These are phyloP conservation scores for Mercenaria mercenaria DNA, from an alignment of 1,140 invertebrate species.

Conservation along the genomic window DNA sequence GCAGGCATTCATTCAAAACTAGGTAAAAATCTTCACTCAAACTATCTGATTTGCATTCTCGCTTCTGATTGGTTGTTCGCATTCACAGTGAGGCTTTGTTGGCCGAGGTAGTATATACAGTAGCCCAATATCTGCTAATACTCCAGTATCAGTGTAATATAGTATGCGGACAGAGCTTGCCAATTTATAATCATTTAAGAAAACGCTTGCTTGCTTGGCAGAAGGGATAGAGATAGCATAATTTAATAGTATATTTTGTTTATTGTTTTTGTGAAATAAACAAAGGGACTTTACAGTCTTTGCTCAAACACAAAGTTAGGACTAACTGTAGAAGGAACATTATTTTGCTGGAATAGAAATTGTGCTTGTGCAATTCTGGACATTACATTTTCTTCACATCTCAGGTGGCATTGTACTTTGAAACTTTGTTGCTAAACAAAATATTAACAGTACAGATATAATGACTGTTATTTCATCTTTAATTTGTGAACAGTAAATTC, in stretches of 20 bases:
- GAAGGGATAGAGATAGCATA: background rate
- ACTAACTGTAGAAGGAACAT: background rate
- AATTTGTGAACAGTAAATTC: background rate
- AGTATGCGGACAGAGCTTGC: background rate
- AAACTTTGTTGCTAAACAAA: background rate
- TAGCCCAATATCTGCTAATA: background rate
- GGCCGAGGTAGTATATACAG: slow-evolving; percentile 11
- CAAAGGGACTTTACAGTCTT: background rate
- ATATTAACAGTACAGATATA: background rate
- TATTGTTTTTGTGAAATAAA: too few relatives aligned
- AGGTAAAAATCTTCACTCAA: background rate
- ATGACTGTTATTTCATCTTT: background rate
- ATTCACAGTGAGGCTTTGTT: slow-evolving; percentile 12
- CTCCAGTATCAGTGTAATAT: background rate
- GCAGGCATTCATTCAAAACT: slow-evolving; percentile 26
- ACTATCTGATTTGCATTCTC: slow-evolving; percentile 28
- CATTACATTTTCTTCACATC: background rate
- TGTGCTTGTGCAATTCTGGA: background rate
- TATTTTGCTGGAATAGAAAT: background rate
- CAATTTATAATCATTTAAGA: background rate
- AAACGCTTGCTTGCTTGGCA: background rate
- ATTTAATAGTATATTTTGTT: too few relatives aligned
- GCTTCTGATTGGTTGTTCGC: slow-evolving; percentile 22
- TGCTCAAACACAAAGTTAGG: background rate
- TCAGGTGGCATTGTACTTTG: background rate